Percentiles rank a stretch among this genome's conserved stretches.
Conservation (phyloP, 1,140 invertebrate species). For the Polyergus mexicanus region DNA sequence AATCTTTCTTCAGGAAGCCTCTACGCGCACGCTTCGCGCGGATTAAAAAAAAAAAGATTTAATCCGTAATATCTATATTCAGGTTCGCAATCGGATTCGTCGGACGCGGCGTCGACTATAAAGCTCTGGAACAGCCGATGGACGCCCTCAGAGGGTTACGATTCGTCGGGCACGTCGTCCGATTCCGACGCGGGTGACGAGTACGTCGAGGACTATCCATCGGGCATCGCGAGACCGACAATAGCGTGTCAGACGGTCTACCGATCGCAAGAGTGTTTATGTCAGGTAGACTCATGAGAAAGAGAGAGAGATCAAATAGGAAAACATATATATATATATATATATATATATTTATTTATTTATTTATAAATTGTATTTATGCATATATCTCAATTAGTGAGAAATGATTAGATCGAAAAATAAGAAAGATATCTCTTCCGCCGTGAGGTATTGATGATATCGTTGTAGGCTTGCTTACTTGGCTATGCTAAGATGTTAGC, state of each 20-base stretch:
- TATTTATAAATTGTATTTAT: not conserved
- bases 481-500: constrained; percentile 80
- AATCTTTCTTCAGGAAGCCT: constrained; percentile 34
- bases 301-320: not conserved
- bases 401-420: not conserved
- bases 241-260: constrained; percentile 66
- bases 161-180: constrained; percentile 81
- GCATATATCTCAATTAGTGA: not conserved
- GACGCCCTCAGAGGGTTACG: constrained; percentile 81
- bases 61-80: constrained; percentile 47
- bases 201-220: constrained; percentile 74
- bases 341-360: not conserved
- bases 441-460: constrained; percentile 41
- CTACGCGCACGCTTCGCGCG: not conserved
- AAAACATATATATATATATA: not conserved
- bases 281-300: constrained; percentile 76
- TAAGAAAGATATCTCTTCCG: constrained; percentile 5
- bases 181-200: constrained; percentile 77
- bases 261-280: constrained; percentile 80
- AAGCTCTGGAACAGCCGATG: constrained; percentile 81
- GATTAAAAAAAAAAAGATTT: constrained; percentile 47
- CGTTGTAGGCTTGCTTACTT: constrained; percentile 79
- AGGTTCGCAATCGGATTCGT: constrained; percentile 81
- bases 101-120: constrained; percentile 80
- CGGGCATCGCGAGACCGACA: constrained; percentile 20